Evolutionary conservation across 2,797 vertebrate genomes (phyloP).

Genomic region (Rhynchonycteris naso): DNA sequence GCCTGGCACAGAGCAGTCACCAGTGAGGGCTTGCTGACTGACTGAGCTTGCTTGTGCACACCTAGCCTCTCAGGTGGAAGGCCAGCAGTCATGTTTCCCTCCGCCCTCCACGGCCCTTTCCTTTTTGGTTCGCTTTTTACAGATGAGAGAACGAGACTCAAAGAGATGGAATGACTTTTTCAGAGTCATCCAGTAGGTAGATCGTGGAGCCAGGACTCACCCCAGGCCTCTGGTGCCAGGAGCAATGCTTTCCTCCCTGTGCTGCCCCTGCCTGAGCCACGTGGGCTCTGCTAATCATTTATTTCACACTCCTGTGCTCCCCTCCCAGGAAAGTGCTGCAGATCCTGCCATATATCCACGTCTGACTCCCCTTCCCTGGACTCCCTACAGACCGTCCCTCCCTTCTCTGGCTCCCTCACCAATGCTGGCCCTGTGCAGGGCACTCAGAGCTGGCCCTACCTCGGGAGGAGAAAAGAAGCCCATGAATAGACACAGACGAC

Average conservation of each 20-base stretch:
- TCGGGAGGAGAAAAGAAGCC: neutral
- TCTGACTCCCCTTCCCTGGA: neutral
- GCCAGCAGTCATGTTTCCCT: neutral
- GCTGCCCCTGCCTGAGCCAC: neutral
- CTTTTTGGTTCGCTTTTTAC: neutral
- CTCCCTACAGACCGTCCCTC: neutral
- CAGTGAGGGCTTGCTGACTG: neutral
- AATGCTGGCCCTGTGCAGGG: neutral
- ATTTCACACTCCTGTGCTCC: neutral
- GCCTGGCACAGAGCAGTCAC: neutral
- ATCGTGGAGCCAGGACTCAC: neutral
- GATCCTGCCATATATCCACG: accelerated
- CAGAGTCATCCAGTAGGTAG: neutral
- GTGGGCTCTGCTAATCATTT: neutral
- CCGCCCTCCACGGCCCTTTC: neutral
- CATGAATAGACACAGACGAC: neutral
- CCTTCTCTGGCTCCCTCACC: neutral
- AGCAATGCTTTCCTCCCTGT: neutral
- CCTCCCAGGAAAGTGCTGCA: neutral
- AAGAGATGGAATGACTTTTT: neutral
- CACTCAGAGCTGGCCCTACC: neutral
- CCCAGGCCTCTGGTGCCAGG: neutral
- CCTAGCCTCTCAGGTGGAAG: neutral
- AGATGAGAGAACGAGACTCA: neutral
- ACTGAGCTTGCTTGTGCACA: neutral